Conservation (phyloP, 2,113 vertebrate species). For the Hiodon tergisus region DNA sequence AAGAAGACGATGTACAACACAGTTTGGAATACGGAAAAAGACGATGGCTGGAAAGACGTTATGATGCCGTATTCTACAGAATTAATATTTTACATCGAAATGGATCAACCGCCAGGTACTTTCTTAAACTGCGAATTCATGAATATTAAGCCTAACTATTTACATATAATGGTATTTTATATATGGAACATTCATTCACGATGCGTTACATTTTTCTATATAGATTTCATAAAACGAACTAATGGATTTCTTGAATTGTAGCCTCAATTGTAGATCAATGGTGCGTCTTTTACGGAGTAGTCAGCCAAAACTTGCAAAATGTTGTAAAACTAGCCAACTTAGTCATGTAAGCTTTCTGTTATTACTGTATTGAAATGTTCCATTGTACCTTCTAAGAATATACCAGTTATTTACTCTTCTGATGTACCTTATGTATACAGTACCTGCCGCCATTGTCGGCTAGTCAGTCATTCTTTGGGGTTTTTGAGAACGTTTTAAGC, state of each 20-base stretch:
- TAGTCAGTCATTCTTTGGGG: no score
- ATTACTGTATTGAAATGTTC: no score
- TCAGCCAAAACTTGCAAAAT: not conserved
- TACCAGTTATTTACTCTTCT: no score
- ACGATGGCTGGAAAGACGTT: constrained; percentile 89
- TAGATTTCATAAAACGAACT: not conserved
- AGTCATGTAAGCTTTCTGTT: no score
- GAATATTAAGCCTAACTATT: not conserved
- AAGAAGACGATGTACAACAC: constrained; percentile 81
- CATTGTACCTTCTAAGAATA: no score
- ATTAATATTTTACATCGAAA: constrained; percentile 96
- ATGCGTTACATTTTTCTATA: no score
- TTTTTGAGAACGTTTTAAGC: no score
- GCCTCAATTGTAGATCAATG: not conserved
- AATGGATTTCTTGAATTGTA: not conserved
- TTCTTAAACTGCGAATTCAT: not conserved
- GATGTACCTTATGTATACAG: no score
- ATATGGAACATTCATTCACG: no score
- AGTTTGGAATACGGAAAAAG: constrained; percentile 85
- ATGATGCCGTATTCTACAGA: constrained; percentile 97
- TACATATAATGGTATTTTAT: no score
- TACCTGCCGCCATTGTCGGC: no score
- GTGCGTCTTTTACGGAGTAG: not conserved
- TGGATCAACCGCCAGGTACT: constrained; percentile 93
- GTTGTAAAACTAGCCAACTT: not conserved